Evolutionary conservation across 1,140 invertebrate genomes (phyloP), one percentile per base, ranked within the genome.

Genomic region (Metaphire vulgaris): DNA sequence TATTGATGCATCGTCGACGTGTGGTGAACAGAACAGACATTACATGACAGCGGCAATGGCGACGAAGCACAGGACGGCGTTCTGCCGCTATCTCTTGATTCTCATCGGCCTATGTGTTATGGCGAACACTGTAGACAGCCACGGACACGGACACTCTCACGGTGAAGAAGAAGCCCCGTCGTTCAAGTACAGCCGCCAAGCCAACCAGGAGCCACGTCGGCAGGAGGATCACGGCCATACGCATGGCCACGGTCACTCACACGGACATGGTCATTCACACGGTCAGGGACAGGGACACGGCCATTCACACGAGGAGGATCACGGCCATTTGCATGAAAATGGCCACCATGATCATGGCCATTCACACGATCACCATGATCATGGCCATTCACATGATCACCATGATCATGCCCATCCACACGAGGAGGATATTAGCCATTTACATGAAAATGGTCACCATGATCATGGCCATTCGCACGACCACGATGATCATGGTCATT

Each of bases 181-280:
- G 29, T 93, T 89, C 82, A 93, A 92, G 83, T 93, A 93, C 84
- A 91, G 91, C 0, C 88, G 88, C 84, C 85, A 88, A 82, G 91
- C 91, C 2, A 94, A 94, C 80, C 87, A 88, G 80, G 84, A 12
- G n/a, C n/a, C 70, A 77, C 71, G 1, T 15, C 33, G 79, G 79
- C 73, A 68, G 21, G 31, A 34, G 30, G 16, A 29, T 32, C 74
- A 80, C 65, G 73, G 74, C 31, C 34, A 72, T 6, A 16, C 33
- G 0, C 66, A 74, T 34, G 76, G 79, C 67, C 68, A 28, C n/a
- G n/a, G n/a, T n/a, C n/a, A n/a, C n/a, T n/a, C n/a, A n/a, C n/a
- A n/a, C n/a, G n/a, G n/a, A n/a, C n/a, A n/a, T n/a, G n/a, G n/a
- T n/a, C n/a, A n/a, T n/a, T n/a, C n/a, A n/a, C n/a, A n/a, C n/a